A percentile compares a stretch with the other conserved stretches of the same genome.
Evolutionary conservation across 2,888 invertebrate species (phyloP).

Genomic region (Pseudococcus longispinus): DNA sequence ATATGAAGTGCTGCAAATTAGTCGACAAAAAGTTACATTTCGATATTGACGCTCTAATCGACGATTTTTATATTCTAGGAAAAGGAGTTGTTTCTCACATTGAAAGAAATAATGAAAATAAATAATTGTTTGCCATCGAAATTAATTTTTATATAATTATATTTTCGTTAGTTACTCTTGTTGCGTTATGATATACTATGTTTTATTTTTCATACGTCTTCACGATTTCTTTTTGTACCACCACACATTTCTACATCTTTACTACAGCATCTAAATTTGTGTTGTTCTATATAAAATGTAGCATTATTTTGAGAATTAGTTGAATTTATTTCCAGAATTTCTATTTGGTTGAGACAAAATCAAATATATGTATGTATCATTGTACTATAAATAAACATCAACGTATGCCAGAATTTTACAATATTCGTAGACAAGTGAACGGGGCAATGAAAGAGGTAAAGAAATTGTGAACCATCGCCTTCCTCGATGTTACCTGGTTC

Average conservation of each 20-base stretch:
- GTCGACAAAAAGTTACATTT: conserved; percentile 63
- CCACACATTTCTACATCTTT: background rate
- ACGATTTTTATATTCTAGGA: conserved; percentile 76
- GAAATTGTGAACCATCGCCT: background rate
- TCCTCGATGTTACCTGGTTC: background rate
- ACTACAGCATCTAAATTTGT: background rate
- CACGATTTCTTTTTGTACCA: no score
- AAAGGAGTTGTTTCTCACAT: conserved; percentile 71
- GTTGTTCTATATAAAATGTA: background rate
- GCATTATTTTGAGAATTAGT: background rate
- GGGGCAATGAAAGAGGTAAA: background rate
- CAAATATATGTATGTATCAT: background rate
- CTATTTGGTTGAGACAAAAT: background rate
- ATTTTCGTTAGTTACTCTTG: background rate
- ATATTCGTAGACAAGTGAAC: background rate
- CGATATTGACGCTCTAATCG: conserved; percentile 72
- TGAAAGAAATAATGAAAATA: conserved; percentile 61
- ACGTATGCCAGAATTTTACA: background rate
- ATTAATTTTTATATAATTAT: background rate
- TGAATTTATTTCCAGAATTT: background rate
- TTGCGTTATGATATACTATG: background rate
- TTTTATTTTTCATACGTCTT: background rate
- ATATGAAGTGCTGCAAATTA: conserved; percentile 67
- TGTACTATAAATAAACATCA: background rate
- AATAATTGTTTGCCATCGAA: conserved; percentile 24